phyloP scores from a whole-genome alignment of 53 echinoderm and acorn worm genomes.

The Holothuria scabra region DNA sequence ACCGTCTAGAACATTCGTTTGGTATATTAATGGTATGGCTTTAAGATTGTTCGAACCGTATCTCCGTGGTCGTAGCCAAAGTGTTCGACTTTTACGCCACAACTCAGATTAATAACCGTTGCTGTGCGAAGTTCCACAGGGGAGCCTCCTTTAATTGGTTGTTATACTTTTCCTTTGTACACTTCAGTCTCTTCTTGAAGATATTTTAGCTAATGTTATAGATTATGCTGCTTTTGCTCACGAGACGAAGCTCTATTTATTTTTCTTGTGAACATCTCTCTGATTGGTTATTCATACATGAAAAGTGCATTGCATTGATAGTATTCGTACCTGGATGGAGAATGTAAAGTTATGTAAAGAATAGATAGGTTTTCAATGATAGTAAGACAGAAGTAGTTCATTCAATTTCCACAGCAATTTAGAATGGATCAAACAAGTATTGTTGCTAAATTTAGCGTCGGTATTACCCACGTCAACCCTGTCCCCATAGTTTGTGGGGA shows the following conservation, averaged over 20 bases:
- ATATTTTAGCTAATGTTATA: conserved; percentile 23
- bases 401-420: background rate
- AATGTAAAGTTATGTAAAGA: no score
- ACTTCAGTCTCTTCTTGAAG: background rate
- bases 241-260: background rate
- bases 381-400: background rate
- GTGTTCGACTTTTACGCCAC: background rate
- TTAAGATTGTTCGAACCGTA: background rate
- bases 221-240: background rate
- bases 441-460: background rate
- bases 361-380: background rate
- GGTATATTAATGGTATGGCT: conserved; percentile 12
- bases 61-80: background rate
- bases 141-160: background rate
- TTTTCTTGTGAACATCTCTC: background rate
- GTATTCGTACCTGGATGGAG: background rate
- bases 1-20: background rate
- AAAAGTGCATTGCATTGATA: background rate
- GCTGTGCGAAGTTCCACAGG: background rate
- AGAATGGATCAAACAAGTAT: background rate
- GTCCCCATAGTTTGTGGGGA: background rate
- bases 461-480: background rate
- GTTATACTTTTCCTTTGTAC: background rate
- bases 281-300: background rate
- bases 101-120: background rate